phyloP scores from a whole-genome alignment of 1,140 invertebrate species.

The Conopomorpha cramerella region DNA sequence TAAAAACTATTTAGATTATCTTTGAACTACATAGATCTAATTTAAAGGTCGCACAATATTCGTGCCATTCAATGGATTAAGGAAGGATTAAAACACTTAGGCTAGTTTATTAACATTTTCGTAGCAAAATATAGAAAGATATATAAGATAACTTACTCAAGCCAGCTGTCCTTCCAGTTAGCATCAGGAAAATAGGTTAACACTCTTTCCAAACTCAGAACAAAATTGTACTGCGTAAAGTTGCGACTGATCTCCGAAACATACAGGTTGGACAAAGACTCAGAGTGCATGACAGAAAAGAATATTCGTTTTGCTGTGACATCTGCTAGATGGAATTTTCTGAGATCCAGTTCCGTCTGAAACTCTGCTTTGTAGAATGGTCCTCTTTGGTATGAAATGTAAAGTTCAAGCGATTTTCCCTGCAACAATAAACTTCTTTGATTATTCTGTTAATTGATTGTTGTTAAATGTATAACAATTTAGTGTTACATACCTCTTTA shows the following conservation, averaged over 20 bases:
- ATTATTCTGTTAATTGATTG: background rate
- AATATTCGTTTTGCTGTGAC: conserved; percentile 80
- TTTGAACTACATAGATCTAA: no score
- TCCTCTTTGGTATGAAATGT: conserved; percentile 75
- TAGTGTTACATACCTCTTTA: conserved; percentile 45
- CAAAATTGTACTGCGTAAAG: conserved; percentile 67
- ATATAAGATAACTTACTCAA: conserved; percentile 70
- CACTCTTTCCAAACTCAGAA: conserved; percentile 79
- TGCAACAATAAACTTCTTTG: conserved; percentile 37
- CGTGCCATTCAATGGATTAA: no score
- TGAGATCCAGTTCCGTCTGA: conserved; percentile 67
- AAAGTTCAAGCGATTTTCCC: conserved; percentile 70
- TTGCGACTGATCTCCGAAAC: conserved; percentile 68
- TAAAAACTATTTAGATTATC: no score
- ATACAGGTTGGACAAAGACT: conserved; percentile 77
- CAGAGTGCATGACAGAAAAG: conserved; percentile 81
- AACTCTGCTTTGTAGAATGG: conserved; percentile 76
- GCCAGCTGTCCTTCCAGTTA: conserved; percentile 80
- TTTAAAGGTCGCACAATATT: no score
- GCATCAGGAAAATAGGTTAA: conserved; percentile 82
- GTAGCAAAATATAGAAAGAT: no score
- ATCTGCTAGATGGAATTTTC: conserved; percentile 83
- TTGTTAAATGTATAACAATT: conserved; percentile 7
- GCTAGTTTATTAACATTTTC: no score
- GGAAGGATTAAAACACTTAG: no score